Conservation (phyloP, 1,140 invertebrate species). For the Stegodyphus mimosarum region DNA sequence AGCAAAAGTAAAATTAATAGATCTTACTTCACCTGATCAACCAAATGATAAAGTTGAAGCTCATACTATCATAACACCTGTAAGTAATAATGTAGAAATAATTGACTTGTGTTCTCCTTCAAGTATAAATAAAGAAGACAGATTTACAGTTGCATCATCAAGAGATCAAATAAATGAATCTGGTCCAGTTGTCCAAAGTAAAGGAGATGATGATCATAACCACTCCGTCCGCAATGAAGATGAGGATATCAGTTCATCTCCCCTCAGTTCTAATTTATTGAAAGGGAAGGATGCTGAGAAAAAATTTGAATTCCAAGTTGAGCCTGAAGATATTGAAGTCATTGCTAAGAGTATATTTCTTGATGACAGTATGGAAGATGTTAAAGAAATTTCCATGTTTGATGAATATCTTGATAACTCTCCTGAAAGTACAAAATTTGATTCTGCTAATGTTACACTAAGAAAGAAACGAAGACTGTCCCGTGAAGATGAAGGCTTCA, state of each 20-base stretch:
- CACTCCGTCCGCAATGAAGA: no score
- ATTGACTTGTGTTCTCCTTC: conserved; percentile 24
- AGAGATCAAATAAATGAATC: no score
- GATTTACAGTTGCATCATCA: no score
- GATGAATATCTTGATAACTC: conserved; percentile 42
- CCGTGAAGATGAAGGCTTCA: conserved; percentile 6
- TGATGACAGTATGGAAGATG: conserved; percentile 19
- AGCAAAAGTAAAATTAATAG: conserved; percentile 1
- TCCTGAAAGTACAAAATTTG: conserved; percentile 1
- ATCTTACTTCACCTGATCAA: conserved; percentile 18
- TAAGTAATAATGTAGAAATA: conserved; percentile 5
- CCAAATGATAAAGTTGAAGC: background rate
- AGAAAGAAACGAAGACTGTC: conserved; percentile 21
- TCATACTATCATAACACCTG: background rate
- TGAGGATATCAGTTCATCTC: background rate
- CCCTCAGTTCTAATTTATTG: no score
- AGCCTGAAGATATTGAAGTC: background rate
- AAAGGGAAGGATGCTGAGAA: background rate
- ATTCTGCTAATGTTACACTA: conserved; percentile 44
- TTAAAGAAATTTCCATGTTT: background rate
- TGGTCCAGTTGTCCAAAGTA: no score
- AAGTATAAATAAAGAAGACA: no score
- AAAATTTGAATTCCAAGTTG: background rate
- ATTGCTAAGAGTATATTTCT: conserved; percentile 16
- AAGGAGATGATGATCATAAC: no score